Evolutionary conservation across 1,140 invertebrate species (phyloP).

Genomic region (Sycobia sp.): DNA sequence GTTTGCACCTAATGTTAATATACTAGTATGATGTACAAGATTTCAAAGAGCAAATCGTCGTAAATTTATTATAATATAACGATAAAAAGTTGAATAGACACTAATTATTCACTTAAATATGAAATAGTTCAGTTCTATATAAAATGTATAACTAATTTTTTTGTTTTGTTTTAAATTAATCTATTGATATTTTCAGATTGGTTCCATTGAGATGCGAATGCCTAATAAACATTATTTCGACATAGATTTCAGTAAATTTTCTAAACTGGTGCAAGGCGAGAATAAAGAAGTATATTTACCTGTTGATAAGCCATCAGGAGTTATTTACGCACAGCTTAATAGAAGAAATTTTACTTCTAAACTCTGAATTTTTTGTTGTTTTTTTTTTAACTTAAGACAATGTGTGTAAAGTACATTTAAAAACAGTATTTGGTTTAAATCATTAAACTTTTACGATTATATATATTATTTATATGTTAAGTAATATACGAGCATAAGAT

Average conservation of each 20-base stretch:
- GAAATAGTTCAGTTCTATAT: no score
- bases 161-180: neutral
- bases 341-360: slow-evolving; percentile 64
- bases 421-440: slow-evolving; percentile 9
- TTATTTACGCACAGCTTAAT: slow-evolving; percentile 72
- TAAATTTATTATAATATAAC: no score
- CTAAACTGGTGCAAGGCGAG: slow-evolving; percentile 64
- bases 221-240: slow-evolving; percentile 81
- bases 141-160: no score
- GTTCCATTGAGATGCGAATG: slow-evolving; percentile 74
- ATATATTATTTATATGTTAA: no score
- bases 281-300: slow-evolving; percentile 75
- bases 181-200: slow-evolving; percentile 59
- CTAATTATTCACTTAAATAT: no score
- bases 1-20: no score
- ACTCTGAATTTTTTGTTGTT: slow-evolving; percentile 52
- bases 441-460: neutral
- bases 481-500: no score
- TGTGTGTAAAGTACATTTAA: neutral
- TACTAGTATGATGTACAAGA: no score
- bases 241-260: slow-evolving; percentile 74
- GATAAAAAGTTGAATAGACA: no score
- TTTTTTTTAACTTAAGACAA: neutral
- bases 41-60: no score
- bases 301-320: slow-evolving; percentile 76